Base-by-base conservation (phyloP, 2,113 vertebrate species). In the Etheostoma spectabile region DNA sequence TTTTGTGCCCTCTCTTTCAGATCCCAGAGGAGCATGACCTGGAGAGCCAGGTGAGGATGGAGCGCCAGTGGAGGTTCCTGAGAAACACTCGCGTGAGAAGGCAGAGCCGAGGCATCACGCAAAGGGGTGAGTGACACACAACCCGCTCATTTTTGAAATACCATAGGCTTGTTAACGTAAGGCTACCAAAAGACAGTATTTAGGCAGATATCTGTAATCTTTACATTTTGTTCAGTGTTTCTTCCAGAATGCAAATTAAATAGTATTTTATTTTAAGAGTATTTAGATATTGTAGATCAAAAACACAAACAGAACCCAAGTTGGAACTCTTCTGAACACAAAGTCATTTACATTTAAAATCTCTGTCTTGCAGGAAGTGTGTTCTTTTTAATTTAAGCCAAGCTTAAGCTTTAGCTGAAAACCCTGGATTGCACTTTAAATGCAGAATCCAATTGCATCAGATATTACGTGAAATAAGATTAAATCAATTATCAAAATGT, bases 11-110 rank as follows among this genome's bases (percentile, higher is more conserved):
- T 0, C 16, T 30, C 3, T 69, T 22, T 46, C 87, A 98, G 97
- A 97, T 99, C 86, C 98, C 98, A 0, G 98, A 99, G 73, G 98
- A 99, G 81, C 97, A 99, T 0, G 98, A 99, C 89, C 77, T 96
- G 92, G 98, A 99, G 94, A 99, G 98, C 78, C 98, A 98, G 92
- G 96, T 97, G 80, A 95, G 97, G 85, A 98, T 99, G 93, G 98
- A 99, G 88, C 93, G 98, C 0, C 98, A 99, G 83, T 99, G 98
- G 98, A 93, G 98, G 67, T 99, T 99, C 83, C 95, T 99, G 74
- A 95, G 98, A 71, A 99, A 99, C 8, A 87, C 95, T 0, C 96
- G 95, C 0, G 98, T 99, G 56, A 91, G 98, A 67, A 95, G 94
- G 56, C 97, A 98, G 85, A 98, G 98, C 0, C 96, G 96, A 77